Evolutionary conservation across 2,113 vertebrate species (phyloP), one percentile per base, ranked within the genome.

Genomic region (Archocentrus centrarchus): DNA sequence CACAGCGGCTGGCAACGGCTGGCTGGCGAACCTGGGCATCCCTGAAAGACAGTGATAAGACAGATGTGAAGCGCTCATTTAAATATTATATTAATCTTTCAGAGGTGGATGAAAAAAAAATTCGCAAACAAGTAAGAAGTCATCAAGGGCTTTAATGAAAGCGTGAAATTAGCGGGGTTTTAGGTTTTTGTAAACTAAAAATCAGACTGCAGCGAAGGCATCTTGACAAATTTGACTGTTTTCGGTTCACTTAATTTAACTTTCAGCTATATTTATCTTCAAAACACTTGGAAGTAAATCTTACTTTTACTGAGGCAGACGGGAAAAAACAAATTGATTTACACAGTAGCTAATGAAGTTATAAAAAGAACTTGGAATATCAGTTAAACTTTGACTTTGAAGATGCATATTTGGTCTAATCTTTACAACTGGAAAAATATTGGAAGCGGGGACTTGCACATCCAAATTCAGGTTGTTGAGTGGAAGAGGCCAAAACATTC

Each of bases 21-120:
- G 98, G 88, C 96, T 97, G 85, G 83, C 79, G 82, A 98, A 99
- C 86, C 97, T 93, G n/a, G 98, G 97, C 86, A 97, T 96, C 14
- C 98, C 98, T 99, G 90, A n/a, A 80, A 64, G 59, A 80, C 14
- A 53, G n/a, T 7, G n/a, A 60, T 3, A 2, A 22, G 57, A 59
- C 7, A 22, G 3, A 64, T 39, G 57, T 68, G 4, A 85, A 35
- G 18, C 44, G 32, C 27, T 53, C 66, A 14, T n/a, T n/a, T 58
- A 10, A 22, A n/a, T 50, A 6, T 17, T 50, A 15, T 50, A 50
- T 50, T 50, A 50, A 50, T 17, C 15, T 50, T 50, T 50, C 47
- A 50, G 47, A 50, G 47, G 15, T 50, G 13, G 13, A 17, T 15
- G 5, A 15, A 15, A 47, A 14, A 14, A 50, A 50, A 5, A 50